Evolutionary conservation across 2,888 invertebrate species (phyloP), one percentile per base, ranked within the genome.

Genomic region (Himalopsyche anomala): DNA sequence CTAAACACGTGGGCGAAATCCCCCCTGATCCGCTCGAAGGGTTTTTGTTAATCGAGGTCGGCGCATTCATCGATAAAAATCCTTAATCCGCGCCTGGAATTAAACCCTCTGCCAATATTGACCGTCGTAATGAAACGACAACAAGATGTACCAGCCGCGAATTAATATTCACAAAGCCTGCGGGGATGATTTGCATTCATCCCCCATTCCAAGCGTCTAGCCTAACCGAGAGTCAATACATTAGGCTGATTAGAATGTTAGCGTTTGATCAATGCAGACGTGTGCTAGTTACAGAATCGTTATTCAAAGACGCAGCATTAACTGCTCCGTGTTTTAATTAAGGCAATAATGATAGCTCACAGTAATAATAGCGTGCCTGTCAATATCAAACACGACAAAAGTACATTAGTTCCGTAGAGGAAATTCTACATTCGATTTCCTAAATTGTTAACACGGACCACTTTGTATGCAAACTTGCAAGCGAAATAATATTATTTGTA

Each of bases 41-140:
- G 62, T 62, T 62, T 62, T 62, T 62, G 19, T 62, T 19, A 62
- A 62, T 19, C 28, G 19, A 62, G 19, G 19, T n/a, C 62, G 19
- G 19, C 62, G 62, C 62, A 28, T 28, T 28, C 28, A 62, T 62
- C 62, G 28, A 8, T 62, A 62, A 62, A 62, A 62, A 62, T 62
- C 62, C 62, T 62, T 62, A 62, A 62, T 62, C 8, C 62, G 62
- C 62, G 62, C 62, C 62, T 62, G 62, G 15, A 62, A 62, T 45
- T 51, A 42, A 82, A 55, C 82, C 82, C 82, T 82, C 54, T 17
- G 82, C 82, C 82, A 86, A 86, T 86, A 74, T 83, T 86, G 86
- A 85, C 86, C 86, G 62, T 79, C 79, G 83, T 86, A 87, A 87
- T 87, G 86, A 86, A 87, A 87, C 56, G 86, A 87, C 86, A 87